Percentiles rank a stretch among this genome's conserved stretches.
Conservation (phyloP, 2,888 invertebrate genomes). For the Rhorus exstirpatorius region DNA sequence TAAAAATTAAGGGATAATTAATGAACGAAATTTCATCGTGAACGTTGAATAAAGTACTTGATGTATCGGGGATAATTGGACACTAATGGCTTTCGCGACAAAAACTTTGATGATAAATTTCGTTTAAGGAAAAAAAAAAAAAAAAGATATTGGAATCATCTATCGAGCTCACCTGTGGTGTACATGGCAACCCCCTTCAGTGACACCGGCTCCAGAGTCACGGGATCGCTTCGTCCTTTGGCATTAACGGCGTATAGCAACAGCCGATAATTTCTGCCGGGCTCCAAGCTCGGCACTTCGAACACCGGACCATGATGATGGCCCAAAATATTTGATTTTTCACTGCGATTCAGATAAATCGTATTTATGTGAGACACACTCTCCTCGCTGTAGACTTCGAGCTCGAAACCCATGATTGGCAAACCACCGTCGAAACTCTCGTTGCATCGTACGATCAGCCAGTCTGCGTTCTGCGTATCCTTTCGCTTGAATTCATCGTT, state of each 20-base stretch:
- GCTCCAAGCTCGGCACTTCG: constrained; percentile 90
- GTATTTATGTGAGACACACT: constrained; percentile 81
- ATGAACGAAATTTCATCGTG: constrained; percentile 17
- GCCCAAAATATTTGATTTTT: constrained; percentile 68
- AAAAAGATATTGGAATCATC: constrained; percentile 2
- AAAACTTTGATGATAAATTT: constrained; percentile 19
- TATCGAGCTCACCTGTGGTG: constrained; percentile 81
- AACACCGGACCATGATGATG: constrained; percentile 87
- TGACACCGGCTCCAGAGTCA: constrained; percentile 93
- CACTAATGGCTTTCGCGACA: constrained; percentile 1
- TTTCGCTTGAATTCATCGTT: constrained; percentile 81
- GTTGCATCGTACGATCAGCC: constrained; percentile 94
- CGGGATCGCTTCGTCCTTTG: constrained; percentile 94
- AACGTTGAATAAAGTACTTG: constrained; percentile 23
- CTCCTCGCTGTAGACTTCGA: constrained; percentile 83
- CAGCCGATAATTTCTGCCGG: constrained; percentile 92
- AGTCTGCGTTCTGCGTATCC: constrained; percentile 88
- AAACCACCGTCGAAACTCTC: constrained; percentile 96
- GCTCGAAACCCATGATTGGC: constrained; percentile 89
- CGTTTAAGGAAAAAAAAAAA: too few relatives aligned
- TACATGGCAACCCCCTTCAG: constrained; percentile 93
- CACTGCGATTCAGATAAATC: constrained; percentile 81
- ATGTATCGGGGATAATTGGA: constrained; percentile 7
- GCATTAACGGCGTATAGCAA: constrained; percentile 95
- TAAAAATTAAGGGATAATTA: constrained; percentile 57